Conservation (phyloP, 1,140 invertebrate genomes). For the Drosophila bocqueti region DNA sequence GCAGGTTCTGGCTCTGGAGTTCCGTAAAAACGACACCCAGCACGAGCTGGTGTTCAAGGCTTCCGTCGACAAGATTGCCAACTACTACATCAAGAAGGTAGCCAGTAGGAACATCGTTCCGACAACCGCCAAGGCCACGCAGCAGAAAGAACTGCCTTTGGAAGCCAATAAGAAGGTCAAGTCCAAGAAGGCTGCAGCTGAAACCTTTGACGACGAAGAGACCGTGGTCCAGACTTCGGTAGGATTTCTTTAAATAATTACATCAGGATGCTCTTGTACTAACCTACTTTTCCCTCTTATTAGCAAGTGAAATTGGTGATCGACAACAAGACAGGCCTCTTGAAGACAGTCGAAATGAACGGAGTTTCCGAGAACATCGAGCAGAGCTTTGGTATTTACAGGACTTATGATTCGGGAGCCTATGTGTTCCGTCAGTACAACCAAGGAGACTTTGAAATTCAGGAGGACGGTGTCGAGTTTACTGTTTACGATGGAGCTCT, state of each 20-base stretch:
- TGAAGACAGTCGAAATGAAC: constrained; percentile 87
- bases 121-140: neutral
- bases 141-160: neutral
- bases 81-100: constrained; percentile 54
- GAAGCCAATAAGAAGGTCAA: neutral
- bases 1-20: constrained; percentile 87
- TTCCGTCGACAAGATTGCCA: constrained; percentile 64
- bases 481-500: constrained; percentile 88
- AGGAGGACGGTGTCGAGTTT: constrained; percentile 85
- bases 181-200: neutral
- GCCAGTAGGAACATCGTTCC: neutral
- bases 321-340: constrained; percentile 81
- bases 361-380: constrained; percentile 65
- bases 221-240: constrained; percentile 62
- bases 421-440: constrained; percentile 93
- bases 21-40: constrained; percentile 87
- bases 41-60: constrained; percentile 90
- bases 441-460: constrained; percentile 74
- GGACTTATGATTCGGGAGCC: constrained; percentile 91
- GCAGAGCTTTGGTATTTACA: constrained; percentile 93
- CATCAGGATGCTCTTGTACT: neutral
- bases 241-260: neutral
- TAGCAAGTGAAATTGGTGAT: constrained; percentile 55
- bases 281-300: neutral
- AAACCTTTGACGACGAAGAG: constrained; percentile 36